Evolutionary conservation across 2,888 invertebrate species (phyloP), one percentile per base, ranked within the genome.

Genomic region (Oxycera nigricornis): DNA sequence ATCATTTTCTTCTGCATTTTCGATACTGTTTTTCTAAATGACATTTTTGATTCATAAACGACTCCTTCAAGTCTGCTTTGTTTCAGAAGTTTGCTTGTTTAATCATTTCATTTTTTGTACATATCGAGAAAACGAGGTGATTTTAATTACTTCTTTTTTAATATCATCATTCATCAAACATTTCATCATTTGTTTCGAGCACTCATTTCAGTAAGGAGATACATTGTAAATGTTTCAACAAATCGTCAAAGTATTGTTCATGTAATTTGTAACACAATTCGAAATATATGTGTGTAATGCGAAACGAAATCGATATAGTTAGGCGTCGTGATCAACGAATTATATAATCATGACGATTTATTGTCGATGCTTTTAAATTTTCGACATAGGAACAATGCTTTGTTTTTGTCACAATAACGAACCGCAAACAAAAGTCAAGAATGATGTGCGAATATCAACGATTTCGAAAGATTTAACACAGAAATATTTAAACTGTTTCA

Each of bases 231-330:
- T 24, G 52, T 55, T 11, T 9, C 17, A 55, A 20, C 11, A 24
- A 55, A 55, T 55, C 24, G 52, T 55, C 9, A 55, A 55, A 2
- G n/a, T 50, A 4, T 24, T 55, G 22, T 55, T 55, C 3, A 55
- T 55, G 20, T 24, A 20, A 55, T 55, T 55, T 55, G 52, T 55
- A 55, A 55, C 52, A 55, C 52, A 24, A 55, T 4, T 50, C 50
- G 17, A 22, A 28, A 67, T n/a, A 26, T 9, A 59, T 59, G 9
- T 24, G 17, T n/a, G n/a, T n/a, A n/a, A 24, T 50, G 28, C 17
- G 46, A 70, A 70, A 70, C 17, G 17, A 24, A 65, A 41, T 6
- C 26, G 59, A 59, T 59, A 11, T 65, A 65, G 41, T 41, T 65
- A 65, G 39, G 24, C 65, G 30, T 65, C 39, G 41, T 24, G 35